phyloP scores from a whole-genome alignment of 1,140 invertebrate species.

The Solenopsis invicta region DNA sequence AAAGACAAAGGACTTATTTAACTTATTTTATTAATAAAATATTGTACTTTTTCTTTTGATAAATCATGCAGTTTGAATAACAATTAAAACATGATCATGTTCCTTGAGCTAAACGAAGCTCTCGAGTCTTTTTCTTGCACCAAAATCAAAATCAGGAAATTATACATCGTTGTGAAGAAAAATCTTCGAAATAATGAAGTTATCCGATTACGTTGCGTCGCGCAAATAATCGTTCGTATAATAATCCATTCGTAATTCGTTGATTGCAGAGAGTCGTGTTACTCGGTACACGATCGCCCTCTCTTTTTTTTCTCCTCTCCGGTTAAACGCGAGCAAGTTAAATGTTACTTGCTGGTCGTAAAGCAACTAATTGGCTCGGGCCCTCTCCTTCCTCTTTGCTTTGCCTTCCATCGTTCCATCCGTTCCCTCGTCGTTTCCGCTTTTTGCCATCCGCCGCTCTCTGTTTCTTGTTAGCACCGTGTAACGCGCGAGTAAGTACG shows the following conservation, averaged over 20 bases:
- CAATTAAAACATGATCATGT: not conserved
- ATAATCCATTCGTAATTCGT: constrained; percentile 44
- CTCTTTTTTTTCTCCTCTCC: constrained; percentile 30
- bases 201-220: not conserved
- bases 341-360: constrained; percentile 55
- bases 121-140: not conserved
- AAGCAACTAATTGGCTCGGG: constrained; percentile 57
- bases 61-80: not conserved
- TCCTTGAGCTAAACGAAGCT: not conserved
- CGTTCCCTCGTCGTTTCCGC: constrained; percentile 33
- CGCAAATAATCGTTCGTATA: not conserved
- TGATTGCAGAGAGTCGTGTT: constrained; percentile 27
- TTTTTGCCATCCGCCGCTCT: constrained; percentile 51
- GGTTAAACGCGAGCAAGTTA: constrained; percentile 49
- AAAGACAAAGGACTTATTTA: not conserved
- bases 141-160: not conserved
- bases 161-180: not conserved
- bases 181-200: not conserved
- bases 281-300: not conserved
- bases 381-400: constrained; percentile 8
- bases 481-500: constrained; percentile 62
- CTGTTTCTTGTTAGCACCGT: constrained; percentile 63
- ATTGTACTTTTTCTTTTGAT: not conserved
- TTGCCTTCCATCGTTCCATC: not conserved
- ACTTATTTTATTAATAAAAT: not conserved